Conservation (phyloP, 1,140 invertebrate genomes). For the Manduca sexta region DNA sequence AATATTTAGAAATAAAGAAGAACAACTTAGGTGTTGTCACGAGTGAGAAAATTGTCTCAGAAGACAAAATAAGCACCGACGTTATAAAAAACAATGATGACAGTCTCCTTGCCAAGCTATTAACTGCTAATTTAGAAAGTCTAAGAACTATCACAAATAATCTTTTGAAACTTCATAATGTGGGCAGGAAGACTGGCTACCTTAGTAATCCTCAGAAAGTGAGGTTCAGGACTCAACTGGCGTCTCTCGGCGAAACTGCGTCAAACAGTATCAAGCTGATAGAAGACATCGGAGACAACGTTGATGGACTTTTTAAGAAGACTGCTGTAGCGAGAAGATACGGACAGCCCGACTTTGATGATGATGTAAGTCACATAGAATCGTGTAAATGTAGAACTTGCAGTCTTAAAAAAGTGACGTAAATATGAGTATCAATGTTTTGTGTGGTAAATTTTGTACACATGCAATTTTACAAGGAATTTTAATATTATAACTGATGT, state of each 20-base stretch:
- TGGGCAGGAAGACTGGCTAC: slow-evolving; percentile 45
- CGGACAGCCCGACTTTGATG: slow-evolving; percentile 37
- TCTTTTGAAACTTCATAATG: slow-evolving; percentile 42
- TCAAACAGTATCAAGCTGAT: slow-evolving; percentile 55
- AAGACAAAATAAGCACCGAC: slow-evolving; percentile 54
- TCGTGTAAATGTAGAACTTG: not conserved
- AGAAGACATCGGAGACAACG: slow-evolving; percentile 52
- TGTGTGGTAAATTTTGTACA: too few species aligned
- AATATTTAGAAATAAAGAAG: slow-evolving; percentile 76
- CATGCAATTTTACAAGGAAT: too few species aligned
- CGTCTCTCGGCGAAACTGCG: slow-evolving; percentile 43
- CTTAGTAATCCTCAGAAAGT: slow-evolving; percentile 34
- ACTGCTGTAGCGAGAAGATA: not conserved
- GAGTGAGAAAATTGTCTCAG: slow-evolving; percentile 66
- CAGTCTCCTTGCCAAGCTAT: slow-evolving; percentile 43
- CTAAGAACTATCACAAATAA: slow-evolving; percentile 34
- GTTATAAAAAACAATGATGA: slow-evolving; percentile 52
- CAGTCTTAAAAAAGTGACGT: too few species aligned
- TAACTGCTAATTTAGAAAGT: slow-evolving; percentile 45
- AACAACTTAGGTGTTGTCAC: slow-evolving; percentile 68
- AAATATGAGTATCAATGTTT: too few species aligned
- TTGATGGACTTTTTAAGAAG: slow-evolving; percentile 53
- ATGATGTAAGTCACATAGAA: slow-evolving; percentile 48
- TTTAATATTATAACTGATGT: too few species aligned
- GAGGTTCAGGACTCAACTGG: slow-evolving; percentile 42